These are phyloP conservation scores for Lepidurus couesii DNA, from an alignment of 1,140 invertebrate species.

Conservation along the genomic window DNA sequence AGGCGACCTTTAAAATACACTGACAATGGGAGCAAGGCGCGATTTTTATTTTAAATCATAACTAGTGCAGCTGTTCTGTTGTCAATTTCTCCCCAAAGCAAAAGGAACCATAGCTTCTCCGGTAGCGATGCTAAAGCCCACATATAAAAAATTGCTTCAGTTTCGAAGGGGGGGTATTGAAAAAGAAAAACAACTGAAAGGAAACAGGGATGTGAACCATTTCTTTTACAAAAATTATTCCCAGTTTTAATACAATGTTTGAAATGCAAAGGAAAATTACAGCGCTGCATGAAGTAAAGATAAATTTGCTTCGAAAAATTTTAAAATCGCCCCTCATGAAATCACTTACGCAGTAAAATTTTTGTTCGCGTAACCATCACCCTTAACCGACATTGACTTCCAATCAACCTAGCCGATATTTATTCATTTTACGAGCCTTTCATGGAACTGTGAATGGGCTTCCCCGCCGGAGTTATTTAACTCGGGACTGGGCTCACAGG, in stretches of 20 bases:
- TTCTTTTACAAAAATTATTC: not conserved
- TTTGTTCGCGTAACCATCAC: not conserved
- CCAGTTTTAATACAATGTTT: not conserved
- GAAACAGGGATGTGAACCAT: not conserved
- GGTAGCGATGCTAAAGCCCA: not conserved
- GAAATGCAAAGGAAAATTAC: constrained; percentile 5
- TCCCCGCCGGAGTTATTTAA: not conserved
- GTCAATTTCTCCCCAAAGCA: not conserved
- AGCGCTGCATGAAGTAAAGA: constrained; percentile 5
- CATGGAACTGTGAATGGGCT: not conserved
- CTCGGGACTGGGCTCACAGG: not conserved
- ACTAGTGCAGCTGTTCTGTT: constrained; percentile 3
- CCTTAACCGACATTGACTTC: not conserved
- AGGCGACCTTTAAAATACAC: constrained; percentile 6
- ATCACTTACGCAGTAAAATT: not conserved
- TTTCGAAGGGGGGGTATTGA: not conserved
- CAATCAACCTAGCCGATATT: not conserved
- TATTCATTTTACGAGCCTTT: not conserved
- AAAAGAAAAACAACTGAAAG: not conserved
- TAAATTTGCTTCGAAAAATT: not conserved
- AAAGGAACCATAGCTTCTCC: not conserved
- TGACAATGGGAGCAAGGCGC: not conserved
- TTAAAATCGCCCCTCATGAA: not conserved
- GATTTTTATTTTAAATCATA: not conserved
- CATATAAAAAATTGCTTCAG: not conserved